Evolutionary conservation across 2,797 vertebrate genomes (phyloP), one percentile per base, ranked within the genome.

Genomic region (Acipenser transmontanus): DNA sequence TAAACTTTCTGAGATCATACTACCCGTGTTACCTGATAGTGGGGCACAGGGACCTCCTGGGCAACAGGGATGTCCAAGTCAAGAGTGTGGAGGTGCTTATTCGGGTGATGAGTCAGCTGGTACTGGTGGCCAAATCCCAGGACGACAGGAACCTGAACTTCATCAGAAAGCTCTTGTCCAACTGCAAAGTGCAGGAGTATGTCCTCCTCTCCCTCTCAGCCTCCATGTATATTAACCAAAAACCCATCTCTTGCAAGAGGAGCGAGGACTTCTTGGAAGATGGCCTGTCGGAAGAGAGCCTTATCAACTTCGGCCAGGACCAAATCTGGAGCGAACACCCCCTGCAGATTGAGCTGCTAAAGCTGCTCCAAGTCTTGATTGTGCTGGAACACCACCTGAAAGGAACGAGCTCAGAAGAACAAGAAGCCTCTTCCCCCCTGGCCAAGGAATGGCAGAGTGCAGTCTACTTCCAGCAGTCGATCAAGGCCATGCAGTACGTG

Each of bases 21-120:
- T 98, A 97, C 79, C 96, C 96, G 0, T 91, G 93, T 73, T 92
- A 95, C 76, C 76, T 94, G 49, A 88, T 74, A 66, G 78, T 95
- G 60, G 82, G 81, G 10, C 92, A 92, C 59, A 87, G 84, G 8
- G 94, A 96, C 72, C 65, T 95, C 1, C 91, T 96, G 20, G 95
- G 89, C 57, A 98, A 98, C 88, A 82, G 92, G 10, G 96, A 98
- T 0, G 97, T 98, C 56, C 97, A 98, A 86, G 95, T 98, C 67
- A 96, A 95, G 74, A 98, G 97, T 0, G 94, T 96, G 54, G 92
- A 94, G 73, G 96, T 99, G n/a, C 82, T 99, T 67, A 94, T 94
- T 4, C 81, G 89, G 9, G 77, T 99, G 34, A 84, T 94, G 75
- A 83, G 79, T 0, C 93, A 96, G 79, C 85, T 99, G 67, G 78